Evolutionary conservation across 35 echinoderm and acorn worm species (phyloP).

Genomic region (Eucidaris tribuloides): DNA sequence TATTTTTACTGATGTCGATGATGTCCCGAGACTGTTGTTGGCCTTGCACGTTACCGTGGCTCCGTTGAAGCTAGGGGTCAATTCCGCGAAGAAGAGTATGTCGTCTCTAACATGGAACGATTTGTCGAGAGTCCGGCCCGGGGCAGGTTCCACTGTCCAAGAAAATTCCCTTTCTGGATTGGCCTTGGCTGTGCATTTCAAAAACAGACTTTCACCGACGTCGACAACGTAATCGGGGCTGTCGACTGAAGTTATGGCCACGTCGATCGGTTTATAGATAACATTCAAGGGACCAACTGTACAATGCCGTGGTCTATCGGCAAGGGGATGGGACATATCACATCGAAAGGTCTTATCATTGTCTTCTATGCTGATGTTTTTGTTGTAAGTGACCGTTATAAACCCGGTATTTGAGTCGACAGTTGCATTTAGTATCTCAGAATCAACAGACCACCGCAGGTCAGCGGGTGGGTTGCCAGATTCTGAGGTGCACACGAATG

Average conservation of each 20-base stretch:
- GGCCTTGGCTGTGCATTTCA: not conserved
- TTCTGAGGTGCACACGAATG: not conserved
- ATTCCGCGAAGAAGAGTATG: not conserved
- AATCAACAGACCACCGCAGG: not conserved
- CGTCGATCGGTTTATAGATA: not conserved
- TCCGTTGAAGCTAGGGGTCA: not conserved
- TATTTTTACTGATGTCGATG: not conserved
- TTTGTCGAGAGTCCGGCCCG: not conserved
- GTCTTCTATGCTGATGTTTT: not conserved
- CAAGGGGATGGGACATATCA: not conserved
- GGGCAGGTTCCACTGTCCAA: not conserved
- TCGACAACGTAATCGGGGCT: constrained; percentile 16
- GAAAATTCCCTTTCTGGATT: not conserved
- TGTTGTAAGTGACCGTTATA: not conserved
- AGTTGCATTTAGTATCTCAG: not conserved
- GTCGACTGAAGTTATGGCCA: not conserved
- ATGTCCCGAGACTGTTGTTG: not conserved
- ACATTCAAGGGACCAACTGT: not conserved
- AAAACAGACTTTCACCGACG: not conserved
- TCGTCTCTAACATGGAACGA: no score
- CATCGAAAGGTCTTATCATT: not conserved
- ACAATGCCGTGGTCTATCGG: not conserved
- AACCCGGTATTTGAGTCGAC: not conserved
- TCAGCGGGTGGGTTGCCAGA: not conserved
- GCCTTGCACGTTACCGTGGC: not conserved